Percentiles rank a stretch among this genome's conserved stretches.
These are phyloP conservation scores for Nesometra sesokonis DNA, from an alignment of 35 echinoderm and acorn worm genomes.

Conservation along the genomic window DNA sequence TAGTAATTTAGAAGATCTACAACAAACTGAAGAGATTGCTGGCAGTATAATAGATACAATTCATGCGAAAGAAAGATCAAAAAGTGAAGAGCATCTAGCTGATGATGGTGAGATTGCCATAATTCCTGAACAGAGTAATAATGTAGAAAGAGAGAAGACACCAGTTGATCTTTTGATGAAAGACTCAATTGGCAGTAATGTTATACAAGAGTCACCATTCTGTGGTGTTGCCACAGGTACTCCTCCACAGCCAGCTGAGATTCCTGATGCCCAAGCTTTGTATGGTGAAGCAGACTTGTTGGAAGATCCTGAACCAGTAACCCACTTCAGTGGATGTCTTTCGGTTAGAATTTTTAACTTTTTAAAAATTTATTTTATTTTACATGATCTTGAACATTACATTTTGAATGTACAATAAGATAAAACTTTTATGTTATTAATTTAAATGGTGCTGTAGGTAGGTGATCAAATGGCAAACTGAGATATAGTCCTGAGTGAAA, in stretches of 20 bases:
- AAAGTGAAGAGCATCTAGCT: neutral
- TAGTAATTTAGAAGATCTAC: too few species aligned
- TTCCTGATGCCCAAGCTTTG: slow-evolving; percentile 38
- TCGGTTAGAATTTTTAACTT: neutral
- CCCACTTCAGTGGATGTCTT: neutral
- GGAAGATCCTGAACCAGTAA: neutral
- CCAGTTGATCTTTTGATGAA: neutral
- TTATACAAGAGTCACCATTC: slow-evolving; percentile 32
- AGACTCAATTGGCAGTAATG: slow-evolving; percentile 16
- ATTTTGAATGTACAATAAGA: too few species aligned
- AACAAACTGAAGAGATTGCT: too few species aligned
- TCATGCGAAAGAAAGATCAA: too few species aligned
- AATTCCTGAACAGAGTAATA: neutral
- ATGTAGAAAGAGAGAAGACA: neutral
- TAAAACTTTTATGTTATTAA: too few species aligned
- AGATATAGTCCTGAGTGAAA: too few species aligned
- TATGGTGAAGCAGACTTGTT: neutral
- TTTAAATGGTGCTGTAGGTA: too few species aligned
- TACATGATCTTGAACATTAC: too few species aligned
- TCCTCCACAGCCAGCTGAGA: slow-evolving; percentile 35
- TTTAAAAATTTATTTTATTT: too few species aligned
- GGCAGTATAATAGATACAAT: too few species aligned
- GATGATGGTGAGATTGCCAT: neutral
- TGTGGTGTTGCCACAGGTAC: slow-evolving; percentile 49
- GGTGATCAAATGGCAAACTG: too few species aligned